phyloP scores from a whole-genome alignment of 2,113 vertebrate genomes.

The Megalops atlanticus region DNA sequence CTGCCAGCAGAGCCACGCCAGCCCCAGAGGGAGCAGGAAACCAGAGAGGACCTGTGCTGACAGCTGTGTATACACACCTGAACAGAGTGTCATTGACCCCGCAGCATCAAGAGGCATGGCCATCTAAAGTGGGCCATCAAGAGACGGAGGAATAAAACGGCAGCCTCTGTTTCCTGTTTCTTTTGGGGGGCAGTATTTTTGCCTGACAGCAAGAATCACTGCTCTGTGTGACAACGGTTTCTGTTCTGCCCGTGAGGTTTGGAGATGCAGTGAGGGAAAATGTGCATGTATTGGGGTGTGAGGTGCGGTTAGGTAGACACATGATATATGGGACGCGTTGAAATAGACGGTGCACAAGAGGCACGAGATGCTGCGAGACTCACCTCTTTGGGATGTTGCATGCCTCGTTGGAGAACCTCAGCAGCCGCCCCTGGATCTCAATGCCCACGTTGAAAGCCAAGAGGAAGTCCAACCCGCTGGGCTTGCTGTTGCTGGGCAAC shows the following conservation, averaged over 20 bases:
- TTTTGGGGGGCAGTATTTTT: not conserved
- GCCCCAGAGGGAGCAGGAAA: slow-evolving; percentile 1
- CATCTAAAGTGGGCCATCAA: not conserved
- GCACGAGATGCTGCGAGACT: slow-evolving; percentile 25
- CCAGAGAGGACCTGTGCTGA: slow-evolving; percentile 17
- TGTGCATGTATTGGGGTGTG: not conserved
- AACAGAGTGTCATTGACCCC: not conserved
- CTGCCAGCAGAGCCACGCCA: slow-evolving; percentile 31
- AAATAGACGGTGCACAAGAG: not conserved
- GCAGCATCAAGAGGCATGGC: slow-evolving; percentile 4
- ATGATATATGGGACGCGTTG: not conserved
- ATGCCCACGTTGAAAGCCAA: slow-evolving; percentile 83
- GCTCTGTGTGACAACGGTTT: no score
- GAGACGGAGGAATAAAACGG: not conserved
- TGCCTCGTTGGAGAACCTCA: slow-evolving; percentile 84
- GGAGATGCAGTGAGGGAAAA: not conserved
- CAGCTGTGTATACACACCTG: slow-evolving; percentile 7
- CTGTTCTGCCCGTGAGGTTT: not conserved
- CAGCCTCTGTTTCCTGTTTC: not conserved
- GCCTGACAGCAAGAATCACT: not conserved
- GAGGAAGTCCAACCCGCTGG: slow-evolving; percentile 79
- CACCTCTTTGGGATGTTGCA: slow-evolving; percentile 84
- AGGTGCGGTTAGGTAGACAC: not conserved
- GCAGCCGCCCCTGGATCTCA: slow-evolving; percentile 83
- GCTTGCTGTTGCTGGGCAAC: slow-evolving; percentile 71